These are phyloP conservation scores for Coracopsis vasa DNA, from an alignment of 2,113 vertebrate genomes.

Conservation along the genomic window DNA sequence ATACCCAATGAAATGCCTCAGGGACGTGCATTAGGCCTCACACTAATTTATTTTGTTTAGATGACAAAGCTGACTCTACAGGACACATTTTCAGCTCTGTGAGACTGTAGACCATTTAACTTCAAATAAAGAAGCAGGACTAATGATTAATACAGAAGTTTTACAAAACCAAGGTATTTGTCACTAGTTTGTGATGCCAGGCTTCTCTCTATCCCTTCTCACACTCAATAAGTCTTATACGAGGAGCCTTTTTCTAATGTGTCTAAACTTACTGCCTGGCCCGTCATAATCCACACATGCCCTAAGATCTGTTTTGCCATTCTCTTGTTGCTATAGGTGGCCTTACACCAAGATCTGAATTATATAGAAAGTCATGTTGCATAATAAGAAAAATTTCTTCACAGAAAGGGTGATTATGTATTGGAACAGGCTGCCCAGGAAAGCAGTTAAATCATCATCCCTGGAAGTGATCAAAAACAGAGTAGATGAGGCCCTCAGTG, in stretches of 20 bases:
- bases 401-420: background rate
- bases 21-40: background rate
- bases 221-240: background rate
- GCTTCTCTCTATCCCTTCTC: background rate
- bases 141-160: background rate
- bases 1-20: too few relatives aligned
- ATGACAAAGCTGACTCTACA: background rate
- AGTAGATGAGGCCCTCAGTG: background rate
- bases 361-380: background rate
- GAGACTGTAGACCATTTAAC: background rate
- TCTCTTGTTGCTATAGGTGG: background rate
- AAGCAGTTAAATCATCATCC: background rate
- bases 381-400: background rate
- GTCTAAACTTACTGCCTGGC: background rate
- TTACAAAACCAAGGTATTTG: background rate
- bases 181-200: background rate
- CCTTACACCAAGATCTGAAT: background rate
- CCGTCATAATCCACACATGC: background rate
- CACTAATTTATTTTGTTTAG: background rate
- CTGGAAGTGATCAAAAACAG: background rate
- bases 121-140: background rate
- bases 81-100: background rate
- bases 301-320: background rate
- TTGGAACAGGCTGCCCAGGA: background rate
- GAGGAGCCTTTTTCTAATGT: background rate